Base-by-base conservation (phyloP, 2,113 vertebrate species). In the Amazona vittata region DNA sequence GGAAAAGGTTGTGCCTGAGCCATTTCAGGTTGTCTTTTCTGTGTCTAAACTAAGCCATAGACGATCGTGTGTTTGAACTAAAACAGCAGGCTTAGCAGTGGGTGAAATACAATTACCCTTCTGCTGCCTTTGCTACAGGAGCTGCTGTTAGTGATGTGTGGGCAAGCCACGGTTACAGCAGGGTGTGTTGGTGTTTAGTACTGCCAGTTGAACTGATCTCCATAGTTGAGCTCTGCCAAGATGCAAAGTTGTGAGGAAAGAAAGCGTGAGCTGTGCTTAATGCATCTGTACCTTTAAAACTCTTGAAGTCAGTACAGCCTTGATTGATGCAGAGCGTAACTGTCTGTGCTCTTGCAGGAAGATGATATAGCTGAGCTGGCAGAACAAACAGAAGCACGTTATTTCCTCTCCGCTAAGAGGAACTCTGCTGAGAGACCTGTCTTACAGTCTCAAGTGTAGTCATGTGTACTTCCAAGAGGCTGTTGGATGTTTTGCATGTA, bases 351-450 rank as follows among this genome's bases (percentile, higher is more conserved):
- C 5, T 71, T 89, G 71, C 62, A 76, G 76, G n/a, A 76, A 68
- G 31, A 26, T 68, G 31, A 35, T 49, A 18, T 19, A 87, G 28
- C 47, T 50, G 47, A 93, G 43, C 9, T 47, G 52, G 21, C 11
- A 80, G 70, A 39, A 60, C 28, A 90, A 63, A 19, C 46, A 33
- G 9, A 46, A 53, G 12, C 3, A n/a, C 0, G 0, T 67, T 71
- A 13, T 44, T 71, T 63, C 11, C 31, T 68, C 11, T 73, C 19
- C 33, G 50, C 5, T 15, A 55, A 15, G 47, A 77, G 47, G 79
- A 80, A 46, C 6, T 85, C 41, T 64, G 31, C 28, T 76, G 52
- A 64, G 9, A 46, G 7, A 68, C 10, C 3, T 24, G 4, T 57
- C 28, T 59, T 49, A 20, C 2, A 37, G 8, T 68, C 28, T 59